A percentile compares a stretch with the other conserved stretches of the same genome.
Evolutionary conservation across 1,140 invertebrate genomes (phyloP).

Genomic region (Teleopsis dalmanni): DNA sequence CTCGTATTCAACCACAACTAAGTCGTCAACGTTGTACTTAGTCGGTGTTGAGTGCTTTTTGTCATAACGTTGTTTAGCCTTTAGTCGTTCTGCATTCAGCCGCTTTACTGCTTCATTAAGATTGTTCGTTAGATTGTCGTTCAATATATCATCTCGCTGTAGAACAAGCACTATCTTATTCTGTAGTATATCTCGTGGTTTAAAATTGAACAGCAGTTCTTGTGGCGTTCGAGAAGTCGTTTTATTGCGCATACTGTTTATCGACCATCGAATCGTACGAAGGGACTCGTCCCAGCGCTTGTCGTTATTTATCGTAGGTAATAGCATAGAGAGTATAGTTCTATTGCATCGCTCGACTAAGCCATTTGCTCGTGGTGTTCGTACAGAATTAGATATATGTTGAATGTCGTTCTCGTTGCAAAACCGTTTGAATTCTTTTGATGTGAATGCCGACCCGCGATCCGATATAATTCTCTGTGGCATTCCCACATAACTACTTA

Average conservation of each 20-base stretch:
- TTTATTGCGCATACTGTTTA: slow-evolving; percentile 7
- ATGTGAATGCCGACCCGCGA: no score
- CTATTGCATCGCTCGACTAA: slow-evolving; percentile 16
- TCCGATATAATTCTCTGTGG: no score
- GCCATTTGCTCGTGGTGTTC: slow-evolving; percentile 25
- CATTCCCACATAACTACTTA: no score
- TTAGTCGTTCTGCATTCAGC: slow-evolving; percentile 2
- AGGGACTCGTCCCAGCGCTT: slow-evolving; percentile 3
- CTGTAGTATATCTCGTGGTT: slow-evolving; percentile 9
- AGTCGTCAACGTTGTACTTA: slow-evolving; percentile 1
- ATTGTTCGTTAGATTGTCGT: not conserved
- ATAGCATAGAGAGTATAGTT: slow-evolving; percentile 3
- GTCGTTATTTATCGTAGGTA: slow-evolving; percentile 1
- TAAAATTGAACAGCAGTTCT: slow-evolving; percentile 5
- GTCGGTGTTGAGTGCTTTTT: slow-evolving; percentile 7
- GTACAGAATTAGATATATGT: slow-evolving; percentile 29
- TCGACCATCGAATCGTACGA: not conserved
- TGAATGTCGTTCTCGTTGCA: no score
- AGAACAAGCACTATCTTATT: slow-evolving; percentile 6
- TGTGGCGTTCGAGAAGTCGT: not conserved
- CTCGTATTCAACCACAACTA: slow-evolving; percentile 11
- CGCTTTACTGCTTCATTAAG: not conserved
- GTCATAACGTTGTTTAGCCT: slow-evolving; percentile 13
- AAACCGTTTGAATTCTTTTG: no score
- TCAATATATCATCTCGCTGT: not conserved